phyloP scores from a whole-genome alignment of 53 echinoderm and acorn worm species.

The Stichopus horrens region DNA sequence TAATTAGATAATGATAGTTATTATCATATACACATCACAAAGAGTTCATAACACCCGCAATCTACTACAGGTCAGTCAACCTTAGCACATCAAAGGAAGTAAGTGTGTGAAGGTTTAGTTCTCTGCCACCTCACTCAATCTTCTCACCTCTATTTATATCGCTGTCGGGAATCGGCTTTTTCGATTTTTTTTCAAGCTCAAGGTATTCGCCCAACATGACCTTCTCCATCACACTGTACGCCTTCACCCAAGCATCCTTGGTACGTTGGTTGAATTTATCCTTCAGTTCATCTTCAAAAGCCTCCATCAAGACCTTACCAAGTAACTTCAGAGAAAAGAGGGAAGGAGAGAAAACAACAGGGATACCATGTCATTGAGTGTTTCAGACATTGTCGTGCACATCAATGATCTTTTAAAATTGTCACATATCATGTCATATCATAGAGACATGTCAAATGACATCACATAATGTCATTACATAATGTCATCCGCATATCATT shows the following conservation, averaged over 20 bases:
- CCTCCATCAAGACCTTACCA: conserved; percentile 57
- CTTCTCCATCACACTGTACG: conserved; percentile 65
- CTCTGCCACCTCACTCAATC: conserved; percentile 11
- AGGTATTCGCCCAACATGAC: conserved; percentile 60
- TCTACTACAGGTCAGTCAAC: neutral
- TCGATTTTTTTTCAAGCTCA: conserved; percentile 38
- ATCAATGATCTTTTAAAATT: neutral
- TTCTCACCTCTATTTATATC: neutral
- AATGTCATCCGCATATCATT: neutral
- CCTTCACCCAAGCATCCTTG: conserved; percentile 73
- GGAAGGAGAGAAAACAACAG: neutral
- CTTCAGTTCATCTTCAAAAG: conserved; percentile 58
- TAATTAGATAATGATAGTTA: neutral
- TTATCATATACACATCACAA: neutral
- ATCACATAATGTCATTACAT: conserved; percentile 22
- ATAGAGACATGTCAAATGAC: conserved; percentile 1
- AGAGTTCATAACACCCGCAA: neutral
- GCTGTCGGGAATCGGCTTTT: conserved; percentile 1
- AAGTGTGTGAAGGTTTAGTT: neutral
- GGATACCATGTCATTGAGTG: neutral
- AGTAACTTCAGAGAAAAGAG: conserved; percentile 53
- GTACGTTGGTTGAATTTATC: conserved; percentile 74
- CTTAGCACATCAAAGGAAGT: neutral
- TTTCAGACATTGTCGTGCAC: no score
- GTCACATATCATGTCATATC: conserved; percentile 12